Conservation (phyloP, 2,888 invertebrate genomes). For the Maniola hyperantus region DNA sequence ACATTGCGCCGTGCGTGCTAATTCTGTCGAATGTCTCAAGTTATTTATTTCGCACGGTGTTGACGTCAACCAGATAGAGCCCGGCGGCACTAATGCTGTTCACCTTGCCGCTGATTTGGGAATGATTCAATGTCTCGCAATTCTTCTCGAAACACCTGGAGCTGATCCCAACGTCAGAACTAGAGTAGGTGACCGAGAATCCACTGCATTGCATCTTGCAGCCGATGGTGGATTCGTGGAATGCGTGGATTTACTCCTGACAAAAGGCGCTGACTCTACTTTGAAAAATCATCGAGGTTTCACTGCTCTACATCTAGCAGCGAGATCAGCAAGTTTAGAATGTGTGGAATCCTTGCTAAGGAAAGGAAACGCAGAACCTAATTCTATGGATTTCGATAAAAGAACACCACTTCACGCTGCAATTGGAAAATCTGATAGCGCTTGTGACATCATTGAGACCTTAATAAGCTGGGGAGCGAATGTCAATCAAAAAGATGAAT, state of each 20-base stretch:
- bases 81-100: constrained; percentile 89
- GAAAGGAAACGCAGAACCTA: constrained; percentile 89
- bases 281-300: constrained; percentile 90
- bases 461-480: constrained; percentile 91
- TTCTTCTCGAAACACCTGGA: constrained; percentile 88
- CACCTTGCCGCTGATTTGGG: constrained; percentile 92
- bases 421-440: constrained; percentile 90
- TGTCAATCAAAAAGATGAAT: constrained; percentile 92
- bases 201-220: constrained; percentile 92
- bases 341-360: constrained; percentile 90
- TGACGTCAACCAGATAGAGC: constrained; percentile 88
- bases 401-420: constrained; percentile 92
- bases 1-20: constrained; percentile 93
- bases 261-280: constrained; percentile 89
- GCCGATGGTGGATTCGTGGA: constrained; percentile 94
- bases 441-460: constrained; percentile 90
- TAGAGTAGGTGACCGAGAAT: constrained; percentile 87
- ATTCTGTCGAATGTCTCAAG: constrained; percentile 90
- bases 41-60: constrained; percentile 89
- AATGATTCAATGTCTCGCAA: constrained; percentile 87
- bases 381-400: constrained; percentile 90
- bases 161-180: constrained; percentile 88
- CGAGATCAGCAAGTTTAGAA: constrained; percentile 90
- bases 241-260: constrained; percentile 88
- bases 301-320: constrained; percentile 92